phyloP scores from a whole-genome alignment of 1,140 invertebrate species.

The Meteorus sp. region DNA sequence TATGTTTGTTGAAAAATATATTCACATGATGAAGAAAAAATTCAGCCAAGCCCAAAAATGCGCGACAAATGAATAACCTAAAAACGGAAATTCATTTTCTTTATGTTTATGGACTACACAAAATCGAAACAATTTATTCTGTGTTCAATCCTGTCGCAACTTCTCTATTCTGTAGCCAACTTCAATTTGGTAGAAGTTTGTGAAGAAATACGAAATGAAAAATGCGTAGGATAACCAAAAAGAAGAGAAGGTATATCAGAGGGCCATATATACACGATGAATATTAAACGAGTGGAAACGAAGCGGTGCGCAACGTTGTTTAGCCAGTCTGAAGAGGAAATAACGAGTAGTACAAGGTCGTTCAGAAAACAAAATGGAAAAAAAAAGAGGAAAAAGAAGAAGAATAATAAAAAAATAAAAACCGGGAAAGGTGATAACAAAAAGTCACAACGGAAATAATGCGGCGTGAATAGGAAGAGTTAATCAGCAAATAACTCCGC shows the following conservation, averaged over 20 bases:
- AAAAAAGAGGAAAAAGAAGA: not conserved
- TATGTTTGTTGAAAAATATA: too few relatives aligned
- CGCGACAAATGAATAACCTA: too few relatives aligned
- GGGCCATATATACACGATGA: too few relatives aligned
- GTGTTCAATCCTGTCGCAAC: not conserved
- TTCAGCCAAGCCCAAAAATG: too few relatives aligned
- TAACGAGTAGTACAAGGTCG: not conserved
- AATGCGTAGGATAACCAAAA: not conserved
- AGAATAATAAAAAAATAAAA: not conserved
- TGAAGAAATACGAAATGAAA: not conserved
- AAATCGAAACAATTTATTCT: not conserved
- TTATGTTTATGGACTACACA: too few relatives aligned
- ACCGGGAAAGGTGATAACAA: not conserved
- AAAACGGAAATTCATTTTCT: too few relatives aligned
- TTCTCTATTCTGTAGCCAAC: too few relatives aligned
- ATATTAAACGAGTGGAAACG: slow-evolving; percentile 8
- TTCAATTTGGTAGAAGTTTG: not conserved
- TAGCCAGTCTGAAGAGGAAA: not conserved
- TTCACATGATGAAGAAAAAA: too few relatives aligned
- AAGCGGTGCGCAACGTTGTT: not conserved
- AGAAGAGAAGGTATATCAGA: too few relatives aligned
- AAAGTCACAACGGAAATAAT: not conserved
- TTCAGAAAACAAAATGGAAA: not conserved
- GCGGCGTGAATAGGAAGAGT: not conserved
- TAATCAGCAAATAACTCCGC: not conserved